Percentiles rank a stretch among this genome's conserved stretches.
phyloP scores from a whole-genome alignment of 1,140 invertebrate genomes.

The Tachypleus tridentatus region DNA sequence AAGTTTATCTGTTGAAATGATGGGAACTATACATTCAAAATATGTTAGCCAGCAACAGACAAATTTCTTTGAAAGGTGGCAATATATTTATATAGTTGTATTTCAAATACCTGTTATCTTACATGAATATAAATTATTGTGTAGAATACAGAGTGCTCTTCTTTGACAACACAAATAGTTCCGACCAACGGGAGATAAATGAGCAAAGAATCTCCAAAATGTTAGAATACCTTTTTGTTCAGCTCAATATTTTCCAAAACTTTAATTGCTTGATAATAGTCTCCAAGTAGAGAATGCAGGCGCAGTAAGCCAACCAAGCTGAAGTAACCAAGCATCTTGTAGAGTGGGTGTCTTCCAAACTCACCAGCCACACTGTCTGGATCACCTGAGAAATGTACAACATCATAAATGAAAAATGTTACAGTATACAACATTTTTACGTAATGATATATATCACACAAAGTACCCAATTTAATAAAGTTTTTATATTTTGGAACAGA shows the following conservation, averaged over 20 bases:
- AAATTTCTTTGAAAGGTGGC: too few relatives aligned
- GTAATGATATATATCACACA: background rate
- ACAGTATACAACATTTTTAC: constrained; percentile 1
- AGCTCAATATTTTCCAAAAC: constrained; percentile 93
- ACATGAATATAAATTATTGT: too few relatives aligned
- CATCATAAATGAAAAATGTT: constrained; percentile 5
- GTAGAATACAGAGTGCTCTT: background rate
- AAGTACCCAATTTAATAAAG: background rate
- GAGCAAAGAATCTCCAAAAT: constrained; percentile 4
- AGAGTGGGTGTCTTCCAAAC: constrained; percentile 89
- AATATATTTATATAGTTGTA: too few relatives aligned
- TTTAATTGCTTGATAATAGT: constrained; percentile 98
- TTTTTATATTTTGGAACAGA: too few relatives aligned
- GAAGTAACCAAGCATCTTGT: constrained; percentile 99
- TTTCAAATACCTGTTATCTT: too few relatives aligned
- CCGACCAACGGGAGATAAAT: constrained; percentile 12
- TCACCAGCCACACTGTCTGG: constrained; percentile 92
- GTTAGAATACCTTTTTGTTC: constrained; percentile 64
- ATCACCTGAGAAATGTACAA: constrained; percentile 46
- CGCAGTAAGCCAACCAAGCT: constrained; percentile 87
- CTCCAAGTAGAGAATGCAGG: constrained; percentile 90
- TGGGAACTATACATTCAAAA: too few relatives aligned
- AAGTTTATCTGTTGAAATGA: too few relatives aligned
- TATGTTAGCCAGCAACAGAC: too few relatives aligned
- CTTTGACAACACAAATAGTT: constrained; percentile 8